Percentiles rank a stretch among this genome's conserved stretches.
Conservation (phyloP, 2,797 vertebrate species). For the Channa striata region DNA sequence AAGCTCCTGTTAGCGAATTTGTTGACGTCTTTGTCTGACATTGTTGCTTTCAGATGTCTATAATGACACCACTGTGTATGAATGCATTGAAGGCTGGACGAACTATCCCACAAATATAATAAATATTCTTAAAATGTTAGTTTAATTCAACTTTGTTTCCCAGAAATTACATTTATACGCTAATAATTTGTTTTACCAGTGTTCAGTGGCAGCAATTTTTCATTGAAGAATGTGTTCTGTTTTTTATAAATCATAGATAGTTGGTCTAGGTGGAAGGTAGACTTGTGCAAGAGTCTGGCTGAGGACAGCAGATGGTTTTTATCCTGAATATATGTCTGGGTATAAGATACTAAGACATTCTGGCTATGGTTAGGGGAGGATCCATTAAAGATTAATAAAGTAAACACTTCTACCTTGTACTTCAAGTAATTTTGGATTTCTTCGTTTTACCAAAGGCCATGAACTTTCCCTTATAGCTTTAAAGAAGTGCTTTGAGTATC, state of each 20-base stretch:
- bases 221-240: neutral
- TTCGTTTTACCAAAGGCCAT: too few species aligned
- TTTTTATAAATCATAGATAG: neutral
- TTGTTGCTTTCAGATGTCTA: too few species aligned
- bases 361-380: too few species aligned
- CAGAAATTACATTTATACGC: neutral
- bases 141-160: neutral
- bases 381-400: constrained; percentile 6
- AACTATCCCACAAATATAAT: too few species aligned
- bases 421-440: constrained; percentile 11
- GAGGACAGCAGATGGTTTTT: neutral
- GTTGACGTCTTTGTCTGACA: too few species aligned
- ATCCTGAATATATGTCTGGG: constrained; percentile 8
- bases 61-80: too few species aligned
- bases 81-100: too few species aligned
- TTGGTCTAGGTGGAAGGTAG: neutral
- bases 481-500: too few species aligned
- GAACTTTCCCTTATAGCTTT: too few species aligned
- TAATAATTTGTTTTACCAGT: neutral
- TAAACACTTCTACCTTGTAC: neutral
- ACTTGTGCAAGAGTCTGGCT: neutral
- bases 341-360: too few species aligned
- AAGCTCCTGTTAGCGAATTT: too few species aligned
- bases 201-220: neutral
- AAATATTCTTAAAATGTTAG: too few species aligned